Conservation (phyloP, 2,797 vertebrate species). For the Ptychobarbus kaznakovi region DNA sequence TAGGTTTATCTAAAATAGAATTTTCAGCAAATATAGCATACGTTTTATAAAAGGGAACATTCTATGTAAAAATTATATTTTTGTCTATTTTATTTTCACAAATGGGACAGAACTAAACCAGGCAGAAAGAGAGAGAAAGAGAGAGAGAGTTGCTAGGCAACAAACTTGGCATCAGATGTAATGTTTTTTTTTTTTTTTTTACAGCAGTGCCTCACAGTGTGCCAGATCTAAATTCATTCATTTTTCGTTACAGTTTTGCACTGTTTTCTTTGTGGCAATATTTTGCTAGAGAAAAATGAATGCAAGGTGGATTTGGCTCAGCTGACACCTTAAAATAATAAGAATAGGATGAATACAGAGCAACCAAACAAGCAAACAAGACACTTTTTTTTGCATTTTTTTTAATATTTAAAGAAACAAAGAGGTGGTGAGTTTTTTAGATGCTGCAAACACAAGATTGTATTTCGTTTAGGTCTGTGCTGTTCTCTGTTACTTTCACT, state of each 20-base stretch:
- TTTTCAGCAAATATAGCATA: neutral
- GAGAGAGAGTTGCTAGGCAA: constrained; percentile 70
- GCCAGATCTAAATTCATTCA: constrained; percentile 46
- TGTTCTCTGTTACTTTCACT: neutral
- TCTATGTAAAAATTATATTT: constrained; percentile 41
- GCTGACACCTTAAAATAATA: constrained; percentile 3
- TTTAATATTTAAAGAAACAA: neutral
- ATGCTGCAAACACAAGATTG: neutral
- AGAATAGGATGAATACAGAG: neutral
- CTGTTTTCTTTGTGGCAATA: constrained; percentile 16
- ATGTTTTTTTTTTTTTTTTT: constrained; percentile 1
- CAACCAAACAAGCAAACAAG: neutral
- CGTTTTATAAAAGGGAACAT: neutral
- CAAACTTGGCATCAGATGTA: constrained; percentile 60
- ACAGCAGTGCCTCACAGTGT: constrained; percentile 25
- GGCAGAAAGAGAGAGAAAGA: neutral
- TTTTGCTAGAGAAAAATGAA: constrained; percentile 14
- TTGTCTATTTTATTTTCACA: constrained; percentile 43
- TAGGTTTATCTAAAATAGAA: neutral
- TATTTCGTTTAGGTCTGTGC: neutral
- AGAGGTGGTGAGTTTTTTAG: neutral
- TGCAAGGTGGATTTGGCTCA: neutral
- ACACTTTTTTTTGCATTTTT: neutral
- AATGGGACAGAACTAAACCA: constrained; percentile 59
- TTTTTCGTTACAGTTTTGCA: constrained; percentile 33